Conservation (phyloP, 2,888 invertebrate species). For the Creontiades dilutus region DNA sequence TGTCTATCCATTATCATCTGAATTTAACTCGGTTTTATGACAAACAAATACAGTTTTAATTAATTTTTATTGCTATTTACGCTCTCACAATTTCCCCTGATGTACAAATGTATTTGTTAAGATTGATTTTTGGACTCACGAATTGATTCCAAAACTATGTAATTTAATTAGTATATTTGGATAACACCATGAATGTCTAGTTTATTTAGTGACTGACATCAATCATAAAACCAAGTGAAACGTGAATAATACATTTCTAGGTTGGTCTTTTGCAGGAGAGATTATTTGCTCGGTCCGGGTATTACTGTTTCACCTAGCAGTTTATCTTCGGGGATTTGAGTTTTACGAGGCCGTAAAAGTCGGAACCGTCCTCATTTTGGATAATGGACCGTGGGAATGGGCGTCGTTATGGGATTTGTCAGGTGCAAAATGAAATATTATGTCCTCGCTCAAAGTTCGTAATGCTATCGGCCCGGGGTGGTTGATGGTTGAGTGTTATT, state of each 20-base stretch:
- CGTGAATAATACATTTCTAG: not conserved
- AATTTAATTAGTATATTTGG: too few species aligned
- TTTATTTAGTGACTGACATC: not conserved
- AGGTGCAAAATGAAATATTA: slow-evolving; percentile 22
- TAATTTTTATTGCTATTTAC: too few species aligned
- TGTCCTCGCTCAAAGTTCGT: not conserved
- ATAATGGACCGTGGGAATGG: slow-evolving; percentile 36
- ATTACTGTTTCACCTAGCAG: slow-evolving; percentile 17
- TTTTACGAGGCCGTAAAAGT: slow-evolving; percentile 24
- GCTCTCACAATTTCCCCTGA: too few species aligned
- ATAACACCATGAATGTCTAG: too few species aligned
- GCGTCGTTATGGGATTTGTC: slow-evolving; percentile 17
- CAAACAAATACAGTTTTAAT: too few species aligned
- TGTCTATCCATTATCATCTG: too few species aligned
- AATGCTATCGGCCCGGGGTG: not conserved
- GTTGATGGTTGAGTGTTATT: too few species aligned
- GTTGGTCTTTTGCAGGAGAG: not conserved
- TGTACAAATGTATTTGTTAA: too few species aligned
- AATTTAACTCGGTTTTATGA: too few species aligned
- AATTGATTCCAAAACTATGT: too few species aligned
- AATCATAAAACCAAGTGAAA: not conserved
- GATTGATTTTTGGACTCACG: too few species aligned
- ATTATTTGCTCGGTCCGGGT: slow-evolving; percentile 13
- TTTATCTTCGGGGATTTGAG: slow-evolving; percentile 24
- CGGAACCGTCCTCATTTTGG: slow-evolving; percentile 32